Evolutionary conservation across 2,888 invertebrate species (phyloP).

Genomic region (Molanna angustata): DNA sequence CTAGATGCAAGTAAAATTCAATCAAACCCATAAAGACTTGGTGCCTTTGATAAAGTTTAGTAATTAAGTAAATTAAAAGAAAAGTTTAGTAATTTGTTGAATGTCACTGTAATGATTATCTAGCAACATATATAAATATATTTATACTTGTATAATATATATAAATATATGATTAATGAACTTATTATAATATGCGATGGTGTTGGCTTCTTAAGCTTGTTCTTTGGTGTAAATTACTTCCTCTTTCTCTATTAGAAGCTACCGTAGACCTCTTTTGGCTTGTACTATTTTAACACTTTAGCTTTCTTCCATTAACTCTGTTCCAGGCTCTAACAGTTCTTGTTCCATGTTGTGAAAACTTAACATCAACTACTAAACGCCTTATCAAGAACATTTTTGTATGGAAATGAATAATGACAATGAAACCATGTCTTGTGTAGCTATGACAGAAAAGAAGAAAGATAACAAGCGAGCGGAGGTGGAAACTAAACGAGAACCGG

Average conservation of each 20-base stretch:
- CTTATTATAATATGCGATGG: constrained; percentile 14
- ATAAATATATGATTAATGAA: too few species aligned
- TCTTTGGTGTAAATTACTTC: constrained; percentile 9
- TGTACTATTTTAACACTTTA: constrained; percentile 50
- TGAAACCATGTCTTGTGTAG: constrained; percentile 55
- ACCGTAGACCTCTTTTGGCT: constrained; percentile 42
- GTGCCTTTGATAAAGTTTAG: too few species aligned
- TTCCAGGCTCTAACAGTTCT: constrained; percentile 60
- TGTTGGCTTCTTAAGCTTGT: constrained; percentile 24
- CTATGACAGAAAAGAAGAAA: constrained; percentile 42
- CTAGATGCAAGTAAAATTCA: too few species aligned
- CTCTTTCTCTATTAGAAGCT: constrained; percentile 8
- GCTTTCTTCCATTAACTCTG: constrained; percentile 55
- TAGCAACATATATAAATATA: too few species aligned
- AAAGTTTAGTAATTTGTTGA: too few species aligned
- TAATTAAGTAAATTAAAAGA: too few species aligned
- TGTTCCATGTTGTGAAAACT: constrained; percentile 56
- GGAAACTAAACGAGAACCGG: constrained; percentile 39
- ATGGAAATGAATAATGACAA: constrained; percentile 39
- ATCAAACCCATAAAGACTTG: too few species aligned
- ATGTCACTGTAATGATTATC: too few species aligned
- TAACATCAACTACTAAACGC: constrained; percentile 50
- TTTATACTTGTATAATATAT: too few species aligned
- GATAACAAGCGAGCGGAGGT: constrained; percentile 49
- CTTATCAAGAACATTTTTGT: constrained; percentile 42